Evolutionary conservation across 2,888 invertebrate species (phyloP).

Genomic region (Keiferia lycopersicella): DNA sequence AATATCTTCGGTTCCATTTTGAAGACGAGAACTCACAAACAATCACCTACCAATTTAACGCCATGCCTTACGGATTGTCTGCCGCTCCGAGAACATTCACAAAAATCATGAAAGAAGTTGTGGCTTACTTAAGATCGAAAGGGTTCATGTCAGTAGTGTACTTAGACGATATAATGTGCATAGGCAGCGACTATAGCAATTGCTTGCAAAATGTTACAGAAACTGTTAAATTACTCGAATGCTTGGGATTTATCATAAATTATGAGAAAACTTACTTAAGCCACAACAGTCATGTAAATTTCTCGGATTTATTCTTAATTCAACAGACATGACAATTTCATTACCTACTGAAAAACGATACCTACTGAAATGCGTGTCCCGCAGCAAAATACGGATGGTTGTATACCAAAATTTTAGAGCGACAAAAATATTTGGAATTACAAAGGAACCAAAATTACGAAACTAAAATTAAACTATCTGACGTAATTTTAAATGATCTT

Average conservation of each 20-base stretch:
- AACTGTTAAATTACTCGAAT: not conserved
- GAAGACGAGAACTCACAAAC: not conserved
- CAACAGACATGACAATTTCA: not conserved
- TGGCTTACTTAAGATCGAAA: not conserved
- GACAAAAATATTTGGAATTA: constrained; percentile 16
- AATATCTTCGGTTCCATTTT: constrained; percentile 24
- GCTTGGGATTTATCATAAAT: constrained; percentile 25
- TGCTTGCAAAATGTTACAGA: not conserved
- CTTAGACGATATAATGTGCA: constrained; percentile 12
- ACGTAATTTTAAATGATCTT: not conserved
- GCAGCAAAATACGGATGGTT: constrained; percentile 21
- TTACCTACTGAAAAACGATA: constrained; percentile 15
- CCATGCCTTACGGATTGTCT: constrained; percentile 16
- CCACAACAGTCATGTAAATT: constrained; percentile 14
- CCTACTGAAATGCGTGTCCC: not conserved
- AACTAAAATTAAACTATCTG: not conserved
- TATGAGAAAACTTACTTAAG: constrained; percentile 16
- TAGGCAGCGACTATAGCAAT: not conserved
- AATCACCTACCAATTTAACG: not conserved
- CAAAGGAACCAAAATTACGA: constrained; percentile 13
- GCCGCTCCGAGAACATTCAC: constrained; percentile 25
- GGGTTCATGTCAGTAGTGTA: not conserved
- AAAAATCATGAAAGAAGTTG: constrained; percentile 19
- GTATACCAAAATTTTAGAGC: constrained; percentile 23
- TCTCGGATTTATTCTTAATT: constrained; percentile 19